Percentiles rank a stretch among this genome's conserved stretches.
Evolutionary conservation across 2,888 invertebrate genomes (phyloP).

Genomic region (Tetranychus truncatus): DNA sequence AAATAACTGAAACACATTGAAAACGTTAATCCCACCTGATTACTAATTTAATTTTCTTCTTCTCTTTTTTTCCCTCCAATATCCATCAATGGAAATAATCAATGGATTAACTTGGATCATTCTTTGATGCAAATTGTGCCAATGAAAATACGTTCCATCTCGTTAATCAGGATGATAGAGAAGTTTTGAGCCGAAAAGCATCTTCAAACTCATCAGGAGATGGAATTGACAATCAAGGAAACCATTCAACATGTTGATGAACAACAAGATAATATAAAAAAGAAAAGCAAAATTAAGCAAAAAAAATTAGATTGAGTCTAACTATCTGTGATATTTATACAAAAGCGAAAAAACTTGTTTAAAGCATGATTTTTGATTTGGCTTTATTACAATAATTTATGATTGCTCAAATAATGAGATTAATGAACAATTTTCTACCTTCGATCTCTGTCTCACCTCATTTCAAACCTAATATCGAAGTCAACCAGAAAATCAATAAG

Average conservation of each 20-base stretch:
- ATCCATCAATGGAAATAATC: not conserved
- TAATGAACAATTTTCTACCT: no score
- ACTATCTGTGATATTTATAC: not conserved
- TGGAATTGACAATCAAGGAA: not conserved
- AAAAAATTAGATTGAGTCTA: not conserved
- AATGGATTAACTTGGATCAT: not conserved
- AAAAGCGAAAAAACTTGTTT: not conserved
- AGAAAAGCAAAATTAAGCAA: not conserved
- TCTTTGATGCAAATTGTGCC: not conserved
- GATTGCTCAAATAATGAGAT: no score
- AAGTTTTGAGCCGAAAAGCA: not conserved
- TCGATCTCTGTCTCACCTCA: no score
- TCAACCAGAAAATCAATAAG: no score
- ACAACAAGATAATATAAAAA: no score
- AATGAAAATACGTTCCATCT: not conserved
- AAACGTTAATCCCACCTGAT: no score
- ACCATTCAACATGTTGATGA: not conserved
- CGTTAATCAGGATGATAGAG: not conserved
- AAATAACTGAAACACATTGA: not conserved
- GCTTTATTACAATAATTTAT: no score
- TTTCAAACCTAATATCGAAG: no score
- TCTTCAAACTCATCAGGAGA: not conserved
- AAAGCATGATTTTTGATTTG: no score
- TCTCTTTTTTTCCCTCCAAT: not conserved
- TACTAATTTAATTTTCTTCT: no score